Evolutionary conservation across 35 echinoderm and acorn worm genomes (phyloP), one percentile per base, ranked within the genome.

Genomic region (Ophiothrix spiculata): DNA sequence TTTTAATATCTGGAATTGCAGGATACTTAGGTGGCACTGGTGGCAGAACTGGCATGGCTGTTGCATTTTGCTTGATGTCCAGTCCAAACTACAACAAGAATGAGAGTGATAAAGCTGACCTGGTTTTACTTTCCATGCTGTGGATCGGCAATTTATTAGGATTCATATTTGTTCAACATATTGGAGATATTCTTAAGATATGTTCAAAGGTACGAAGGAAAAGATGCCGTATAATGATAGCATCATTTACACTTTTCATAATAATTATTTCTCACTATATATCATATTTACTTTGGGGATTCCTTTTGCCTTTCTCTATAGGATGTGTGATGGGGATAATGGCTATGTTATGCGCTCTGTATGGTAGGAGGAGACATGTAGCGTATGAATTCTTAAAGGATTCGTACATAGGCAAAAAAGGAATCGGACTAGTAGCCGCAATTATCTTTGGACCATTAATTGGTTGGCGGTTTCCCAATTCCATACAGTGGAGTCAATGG

Each of bases 21-120:
- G 81, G 81, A 1, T 69, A 64, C 32, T 28, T 84, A 31, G 63
- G 81, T 84, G 81, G 81, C 10, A 29, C 36, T 32, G 81, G 81
- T 28, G 54, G 81, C 36, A 54, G 81, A 2, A 84, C 46, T 64
- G 81, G 81, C 15, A n/a, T 84, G 46, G 81, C 81, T 28, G 33
- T 84, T 34, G 81, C 46, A 17, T 84, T 60, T 56, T 84, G 81
- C 34, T 35, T 84, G 8, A 84, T 74, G 49, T 36, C 42, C 25
- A 10, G 4, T 25, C 60, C 60, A 15, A n/a, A 69, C 17, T 69
- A 12, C 17, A 25, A 15, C 29, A 25, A n/a, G 3, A 25, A 69
- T 2, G 8, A n/a, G 3, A 25, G 60, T 15, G 16, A 69, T 12
- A 10, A 28, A 69, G 29, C 4, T 6, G 60, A 15, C 2, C 25